Percentiles rank a stretch among this genome's conserved stretches.
These are phyloP conservation scores for Eriocheir sinensis DNA, from an alignment of 1,140 invertebrate genomes.

Conservation along the genomic window DNA sequence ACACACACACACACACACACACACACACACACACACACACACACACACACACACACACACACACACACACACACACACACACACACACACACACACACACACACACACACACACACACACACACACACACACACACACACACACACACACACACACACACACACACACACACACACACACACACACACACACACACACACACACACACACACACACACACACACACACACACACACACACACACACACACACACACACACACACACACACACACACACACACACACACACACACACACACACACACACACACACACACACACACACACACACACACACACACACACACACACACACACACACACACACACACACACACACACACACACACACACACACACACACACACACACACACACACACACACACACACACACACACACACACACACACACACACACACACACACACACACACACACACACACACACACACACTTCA, in stretches of 20 bases:
- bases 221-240: constrained; percentile 18
- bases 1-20: not conserved
- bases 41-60: not conserved
- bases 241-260: constrained; percentile 14
- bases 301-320: too few relatives aligned
- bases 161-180: too few relatives aligned
- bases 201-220: not conserved
- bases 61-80: constrained; percentile 22
- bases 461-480: constrained; percentile 22
- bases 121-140: not conserved
- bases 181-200: not conserved
- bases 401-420: not conserved
- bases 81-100: constrained; percentile 16
- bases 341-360: not conserved
- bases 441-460: not conserved
- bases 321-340: not conserved
- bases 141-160: not conserved
- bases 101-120: constrained; percentile 14
- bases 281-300: not conserved
- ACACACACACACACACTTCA: not conserved
- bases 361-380: constrained; percentile 20
- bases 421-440: not conserved
- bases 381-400: constrained; percentile 14
- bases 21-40: constrained; percentile 22
- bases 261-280: not conserved